Evolutionary conservation across 2,888 invertebrate genomes (phyloP).

Genomic region (Zelleria hepariella): DNA sequence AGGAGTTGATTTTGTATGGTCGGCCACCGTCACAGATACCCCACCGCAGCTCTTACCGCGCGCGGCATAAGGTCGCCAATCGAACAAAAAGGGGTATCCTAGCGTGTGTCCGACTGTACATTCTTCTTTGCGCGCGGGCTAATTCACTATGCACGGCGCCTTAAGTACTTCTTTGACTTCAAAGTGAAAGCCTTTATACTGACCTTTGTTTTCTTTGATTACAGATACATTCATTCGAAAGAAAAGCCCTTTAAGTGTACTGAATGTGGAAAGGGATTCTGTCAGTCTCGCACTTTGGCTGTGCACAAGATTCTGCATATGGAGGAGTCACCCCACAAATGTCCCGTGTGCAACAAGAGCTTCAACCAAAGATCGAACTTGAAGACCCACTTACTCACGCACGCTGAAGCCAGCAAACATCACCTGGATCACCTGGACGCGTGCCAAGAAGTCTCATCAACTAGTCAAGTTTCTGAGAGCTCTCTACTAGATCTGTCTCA

Average conservation of each 20-base stretch:
- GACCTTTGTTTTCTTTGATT: constrained; percentile 34
- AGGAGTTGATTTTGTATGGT: too few relatives aligned
- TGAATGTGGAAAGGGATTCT: constrained; percentile 98
- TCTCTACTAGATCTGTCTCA: constrained; percentile 73
- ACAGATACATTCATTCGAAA: constrained; percentile 97
- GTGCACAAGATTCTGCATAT: constrained; percentile 95
- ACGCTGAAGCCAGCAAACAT: constrained; percentile 77
- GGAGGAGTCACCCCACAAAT: constrained; percentile 95
- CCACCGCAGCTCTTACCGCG: too few relatives aligned
- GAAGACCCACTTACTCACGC: constrained; percentile 90
- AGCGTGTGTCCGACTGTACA: too few relatives aligned
- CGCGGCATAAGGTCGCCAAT: too few relatives aligned
- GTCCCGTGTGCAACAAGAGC: constrained; percentile 88
- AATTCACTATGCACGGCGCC: too few relatives aligned
- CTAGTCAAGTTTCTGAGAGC: constrained; percentile 57
- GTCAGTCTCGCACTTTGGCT: constrained; percentile 95
- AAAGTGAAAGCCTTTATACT: neutral
- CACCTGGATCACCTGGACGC: constrained; percentile 64
- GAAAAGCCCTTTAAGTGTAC: constrained; percentile 98
- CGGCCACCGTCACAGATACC: too few relatives aligned
- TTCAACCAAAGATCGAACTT: constrained; percentile 95
- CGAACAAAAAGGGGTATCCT: too few relatives aligned
- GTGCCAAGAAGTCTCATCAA: constrained; percentile 66
- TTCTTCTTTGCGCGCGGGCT: too few relatives aligned
- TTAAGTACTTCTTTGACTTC: too few relatives aligned